These are phyloP conservation scores for Trisateles emortualis DNA, from an alignment of 2,888 invertebrate genomes.

Conservation along the genomic window DNA sequence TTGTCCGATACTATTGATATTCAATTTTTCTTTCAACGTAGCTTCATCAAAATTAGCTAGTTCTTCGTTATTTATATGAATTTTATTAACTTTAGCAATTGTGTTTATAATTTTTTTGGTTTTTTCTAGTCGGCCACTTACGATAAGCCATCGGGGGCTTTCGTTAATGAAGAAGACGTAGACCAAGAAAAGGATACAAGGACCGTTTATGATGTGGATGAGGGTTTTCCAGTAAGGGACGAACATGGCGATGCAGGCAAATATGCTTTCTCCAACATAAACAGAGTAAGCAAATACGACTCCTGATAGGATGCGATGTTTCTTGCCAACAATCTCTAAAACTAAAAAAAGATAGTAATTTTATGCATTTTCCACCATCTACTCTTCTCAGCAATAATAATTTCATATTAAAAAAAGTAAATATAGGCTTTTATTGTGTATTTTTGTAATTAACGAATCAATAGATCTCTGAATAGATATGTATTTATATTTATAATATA, in stretches of 20 bases:
- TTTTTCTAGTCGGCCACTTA: slow-evolving; percentile 65
- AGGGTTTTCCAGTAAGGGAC: slow-evolving; percentile 72
- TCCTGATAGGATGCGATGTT: slow-evolving; percentile 66
- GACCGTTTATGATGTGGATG: slow-evolving; percentile 67
- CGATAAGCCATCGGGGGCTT: slow-evolving; percentile 75
- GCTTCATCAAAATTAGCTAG: slow-evolving; percentile 57
- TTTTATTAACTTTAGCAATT: slow-evolving; percentile 65
- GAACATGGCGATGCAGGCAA: slow-evolving; percentile 70
- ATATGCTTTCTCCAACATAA: slow-evolving; percentile 68
- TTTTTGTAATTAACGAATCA: too few species aligned
- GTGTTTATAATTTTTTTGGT: slow-evolving; percentile 61
- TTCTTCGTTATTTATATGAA: slow-evolving; percentile 61
- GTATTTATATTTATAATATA: too few species aligned
- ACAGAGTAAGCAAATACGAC: slow-evolving; percentile 68
- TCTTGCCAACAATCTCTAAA: slow-evolving; percentile 69
- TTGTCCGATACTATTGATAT: slow-evolving; percentile 60
- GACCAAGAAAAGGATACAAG: slow-evolving; percentile 62
- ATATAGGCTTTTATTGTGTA: too few species aligned
- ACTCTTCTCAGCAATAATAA: too few species aligned
- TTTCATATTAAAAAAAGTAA: too few species aligned
- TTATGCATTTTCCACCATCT: too few species aligned
- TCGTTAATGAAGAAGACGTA: slow-evolving; percentile 65
- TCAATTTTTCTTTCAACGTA: slow-evolving; percentile 62
- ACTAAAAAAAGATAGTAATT: slow-evolving; percentile 54
- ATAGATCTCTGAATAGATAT: too few species aligned